These are phyloP conservation scores for Polia nebulosa DNA, from an alignment of 2,888 invertebrate genomes.

Conservation along the genomic window DNA sequence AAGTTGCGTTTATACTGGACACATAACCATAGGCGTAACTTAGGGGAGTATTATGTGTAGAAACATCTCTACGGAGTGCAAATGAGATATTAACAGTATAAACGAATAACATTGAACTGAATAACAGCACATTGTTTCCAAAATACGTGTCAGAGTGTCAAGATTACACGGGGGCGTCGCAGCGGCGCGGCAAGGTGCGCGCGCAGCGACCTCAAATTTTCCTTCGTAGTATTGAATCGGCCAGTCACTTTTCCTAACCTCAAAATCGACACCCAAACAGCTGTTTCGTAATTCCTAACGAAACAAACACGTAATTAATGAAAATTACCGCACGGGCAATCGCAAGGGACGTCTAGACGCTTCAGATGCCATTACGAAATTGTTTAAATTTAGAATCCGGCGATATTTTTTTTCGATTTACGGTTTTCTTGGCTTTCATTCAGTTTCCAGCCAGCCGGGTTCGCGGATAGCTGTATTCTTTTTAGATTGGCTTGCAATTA, in stretches of 20 bases:
- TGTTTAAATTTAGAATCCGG: slow-evolving; percentile 86
- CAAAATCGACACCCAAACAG: slow-evolving; percentile 82
- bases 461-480: slow-evolving; percentile 75
- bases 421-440: slow-evolving; percentile 85
- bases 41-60: neutral
- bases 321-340: slow-evolving; percentile 69
- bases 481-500: slow-evolving; percentile 46
- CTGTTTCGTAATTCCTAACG: slow-evolving; percentile 79
- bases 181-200: slow-evolving; percentile 80
- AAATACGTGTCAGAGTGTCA: slow-evolving; percentile 77
- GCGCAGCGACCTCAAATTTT: slow-evolving; percentile 81
- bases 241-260: slow-evolving; percentile 88
- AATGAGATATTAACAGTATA: neutral
- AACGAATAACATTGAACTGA: neutral
- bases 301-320: slow-evolving; percentile 70
- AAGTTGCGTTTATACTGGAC: neutral
- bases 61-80: neutral
- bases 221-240: slow-evolving; percentile 83
- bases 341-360: slow-evolving; percentile 77
- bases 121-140: slow-evolving; percentile 57
- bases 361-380: slow-evolving; percentile 84
- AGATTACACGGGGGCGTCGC: slow-evolving; percentile 71
- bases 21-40: neutral
- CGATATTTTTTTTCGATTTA: slow-evolving; percentile 82
- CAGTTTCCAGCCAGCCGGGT: slow-evolving; percentile 84